Percentiles rank a stretch among this genome's conserved stretches.
Conservation (phyloP, 2,113 vertebrate species). For the Brachypteracias leptosomus region DNA sequence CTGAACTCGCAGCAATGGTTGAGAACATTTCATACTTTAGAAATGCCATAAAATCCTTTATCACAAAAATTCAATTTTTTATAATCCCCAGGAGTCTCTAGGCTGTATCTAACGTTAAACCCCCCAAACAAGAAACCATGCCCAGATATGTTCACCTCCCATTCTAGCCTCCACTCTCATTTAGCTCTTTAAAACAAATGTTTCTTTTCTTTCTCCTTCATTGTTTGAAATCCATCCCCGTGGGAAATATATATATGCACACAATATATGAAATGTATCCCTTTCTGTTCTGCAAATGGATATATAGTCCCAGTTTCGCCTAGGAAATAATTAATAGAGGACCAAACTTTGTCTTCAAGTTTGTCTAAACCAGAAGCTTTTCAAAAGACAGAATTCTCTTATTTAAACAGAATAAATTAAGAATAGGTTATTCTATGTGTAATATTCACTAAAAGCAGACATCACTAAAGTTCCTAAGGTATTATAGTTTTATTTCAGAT, state of each 20-base stretch:
- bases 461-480: not conserved
- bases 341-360: not conserved
- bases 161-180: not conserved
- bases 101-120: conserved; percentile 26
- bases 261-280: not conserved
- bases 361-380: not conserved
- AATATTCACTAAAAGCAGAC: not conserved
- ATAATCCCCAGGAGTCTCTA: conserved; percentile 16
- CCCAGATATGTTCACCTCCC: not conserved
- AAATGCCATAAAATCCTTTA: conserved; percentile 45
- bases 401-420: not conserved
- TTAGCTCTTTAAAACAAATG: not conserved
- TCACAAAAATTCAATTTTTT: conserved; percentile 34
- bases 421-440: not conserved
- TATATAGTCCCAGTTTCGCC: not conserved
- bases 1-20: conserved; percentile 26
- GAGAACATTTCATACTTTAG: conserved; percentile 42
- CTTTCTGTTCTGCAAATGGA: not conserved
- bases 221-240: not conserved
- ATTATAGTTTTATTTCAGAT: not conserved
- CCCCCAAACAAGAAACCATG: conserved; percentile 16
- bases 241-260: not conserved
- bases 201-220: not conserved
- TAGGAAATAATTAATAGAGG: not conserved
- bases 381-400: not conserved